Evolutionary conservation across 2,797 vertebrate genomes (phyloP), one percentile per base, ranked within the genome.

Genomic region (Otolemur crassicaudatus): DNA sequence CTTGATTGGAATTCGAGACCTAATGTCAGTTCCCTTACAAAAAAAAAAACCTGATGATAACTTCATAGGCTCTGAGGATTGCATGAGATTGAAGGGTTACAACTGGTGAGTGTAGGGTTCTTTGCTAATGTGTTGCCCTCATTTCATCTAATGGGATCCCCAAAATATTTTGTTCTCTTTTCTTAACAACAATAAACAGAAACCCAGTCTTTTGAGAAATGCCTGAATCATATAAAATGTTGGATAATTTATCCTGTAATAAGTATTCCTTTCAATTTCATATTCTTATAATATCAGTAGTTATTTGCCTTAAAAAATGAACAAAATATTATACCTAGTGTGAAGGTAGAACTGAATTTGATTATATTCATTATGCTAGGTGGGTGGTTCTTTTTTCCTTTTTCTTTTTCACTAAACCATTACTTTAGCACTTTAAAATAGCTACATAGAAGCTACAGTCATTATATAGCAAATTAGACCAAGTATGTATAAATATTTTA

Each of bases 401-500:
- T 84, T 87, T 90, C 60, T 29, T 72, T 79, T 37, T 49, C 63
- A 77, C 22, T 60, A 93, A 94, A 49, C 23, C 9, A 58, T 80
- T 90, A 25, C 20, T 72, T 75, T 79, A 82, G 29, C 11, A 20
- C 81, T 93, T 43, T 77, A 40, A 90, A 92, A 88, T 53, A 72
- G 46, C 79, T 75, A 97, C 88, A 58, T 85, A 82, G 49, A 91
- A 92, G 61, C 1, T 70, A 37, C 25, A 56, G 17, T 60, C n/a
- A 17, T 90, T 95, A 53, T n/a, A 56, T 92, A 91, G 95, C 31
- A 95, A 87, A 92, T 95, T 82, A 76, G 53, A 90, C 60, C 58
- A 94, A 69, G 12, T 76, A 67, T 46, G 14, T 40, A 19, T 60
- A 94, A 83, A 43, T 90, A 72, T 43, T 92, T 92, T 89, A 83